A percentile compares a stretch with the other conserved stretches of the same genome.
Evolutionary conservation across 2,113 vertebrate genomes (phyloP).

Genomic region (Cyanoliseus patagonus): DNA sequence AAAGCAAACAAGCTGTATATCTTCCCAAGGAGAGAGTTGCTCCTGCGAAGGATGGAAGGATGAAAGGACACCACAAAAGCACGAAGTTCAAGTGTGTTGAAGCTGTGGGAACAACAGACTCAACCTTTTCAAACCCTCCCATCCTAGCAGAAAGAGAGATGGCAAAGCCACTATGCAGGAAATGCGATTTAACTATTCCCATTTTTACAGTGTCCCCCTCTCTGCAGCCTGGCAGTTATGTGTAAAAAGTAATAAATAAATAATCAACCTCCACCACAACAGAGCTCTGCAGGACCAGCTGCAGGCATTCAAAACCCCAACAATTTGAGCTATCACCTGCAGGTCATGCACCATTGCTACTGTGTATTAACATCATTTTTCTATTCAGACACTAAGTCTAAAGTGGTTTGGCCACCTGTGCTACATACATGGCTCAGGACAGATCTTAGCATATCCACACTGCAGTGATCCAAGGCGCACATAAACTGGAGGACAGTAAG

Average conservation of each 20-base stretch:
- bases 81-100: background rate
- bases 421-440: background rate
- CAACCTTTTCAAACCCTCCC: background rate
- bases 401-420: background rate
- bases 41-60: background rate
- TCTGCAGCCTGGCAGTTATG: background rate
- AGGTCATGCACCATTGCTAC: background rate
- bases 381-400: background rate
- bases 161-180: background rate
- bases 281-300: background rate
- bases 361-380: background rate
- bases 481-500: background rate
- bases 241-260: background rate
- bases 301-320: background rate
- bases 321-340: background rate
- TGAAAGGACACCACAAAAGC: background rate
- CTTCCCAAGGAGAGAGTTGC: background rate
- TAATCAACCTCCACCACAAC: background rate
- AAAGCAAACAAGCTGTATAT: background rate
- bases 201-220: background rate
- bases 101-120: background rate
- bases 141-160: background rate
- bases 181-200: background rate
- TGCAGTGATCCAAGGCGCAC: background rate
- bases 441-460: background rate